A percentile compares a stretch with the other conserved stretches of the same genome.
Evolutionary conservation across 2,797 vertebrate genomes (phyloP).

Genomic region (Gobio occitaniae): DNA sequence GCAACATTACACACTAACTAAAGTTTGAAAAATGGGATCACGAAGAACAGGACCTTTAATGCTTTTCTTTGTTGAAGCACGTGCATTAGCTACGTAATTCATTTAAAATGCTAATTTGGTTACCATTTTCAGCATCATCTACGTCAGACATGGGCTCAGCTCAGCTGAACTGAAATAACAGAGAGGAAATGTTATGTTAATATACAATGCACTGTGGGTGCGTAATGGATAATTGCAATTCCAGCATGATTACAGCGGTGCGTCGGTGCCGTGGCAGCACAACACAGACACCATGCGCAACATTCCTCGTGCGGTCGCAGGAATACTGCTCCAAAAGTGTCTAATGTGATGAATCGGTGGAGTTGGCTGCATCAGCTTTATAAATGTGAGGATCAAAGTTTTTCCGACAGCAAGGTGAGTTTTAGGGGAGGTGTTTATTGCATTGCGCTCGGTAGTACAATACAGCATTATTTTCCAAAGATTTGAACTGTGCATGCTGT

Average conservation of each 20-base stretch:
- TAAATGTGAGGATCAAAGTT: conserved; percentile 4
- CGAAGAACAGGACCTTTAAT: neutral
- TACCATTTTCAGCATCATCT: neutral
- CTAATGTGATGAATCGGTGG: neutral
- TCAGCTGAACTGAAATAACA: conserved; percentile 6
- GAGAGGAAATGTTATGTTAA: neutral
- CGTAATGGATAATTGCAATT: neutral
- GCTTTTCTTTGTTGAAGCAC: neutral
- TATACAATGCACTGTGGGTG: neutral
- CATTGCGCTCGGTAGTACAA: neutral
- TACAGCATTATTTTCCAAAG: neutral
- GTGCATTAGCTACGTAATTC: conserved; percentile 1
- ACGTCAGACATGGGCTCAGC: neutral
- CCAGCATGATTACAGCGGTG: conserved; percentile 1
- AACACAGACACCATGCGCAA: conserved; percentile 25
- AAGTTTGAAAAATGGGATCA: too few species aligned
- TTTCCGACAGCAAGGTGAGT: conserved; percentile 17
- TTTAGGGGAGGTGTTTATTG: neutral
- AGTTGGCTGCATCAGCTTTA: neutral
- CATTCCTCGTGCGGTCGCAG: neutral
- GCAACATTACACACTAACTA: too few species aligned
- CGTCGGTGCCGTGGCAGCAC: neutral
- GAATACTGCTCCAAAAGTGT: conserved; percentile 28
- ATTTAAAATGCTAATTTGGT: neutral
- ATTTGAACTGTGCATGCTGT: neutral